These are phyloP conservation scores for Argya squamiceps DNA, from an alignment of 2,797 vertebrate genomes.

Conservation along the genomic window DNA sequence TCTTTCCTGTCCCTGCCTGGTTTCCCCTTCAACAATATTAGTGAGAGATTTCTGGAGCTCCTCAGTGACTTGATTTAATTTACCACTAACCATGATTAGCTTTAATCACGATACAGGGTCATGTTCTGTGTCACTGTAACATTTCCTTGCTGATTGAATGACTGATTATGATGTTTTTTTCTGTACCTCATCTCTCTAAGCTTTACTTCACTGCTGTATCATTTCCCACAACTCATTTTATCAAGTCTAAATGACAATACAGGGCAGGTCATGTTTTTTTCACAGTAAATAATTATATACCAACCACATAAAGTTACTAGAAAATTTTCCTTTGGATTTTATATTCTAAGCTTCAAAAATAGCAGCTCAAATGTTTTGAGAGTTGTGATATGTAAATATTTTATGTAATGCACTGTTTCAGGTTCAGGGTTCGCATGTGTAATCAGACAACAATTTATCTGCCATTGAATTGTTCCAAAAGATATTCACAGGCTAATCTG, in stretches of 20 bases:
- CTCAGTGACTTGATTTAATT: not conserved
- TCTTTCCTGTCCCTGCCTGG: not conserved
- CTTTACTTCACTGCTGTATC: not conserved
- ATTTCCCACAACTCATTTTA: not conserved
- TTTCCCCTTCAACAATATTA: not conserved
- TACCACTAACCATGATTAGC: not conserved
- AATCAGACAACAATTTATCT: not conserved
- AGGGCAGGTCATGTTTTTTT: not conserved
- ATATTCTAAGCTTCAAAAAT: not conserved
- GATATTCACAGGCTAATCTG: not conserved
- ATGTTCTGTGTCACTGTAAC: not conserved
- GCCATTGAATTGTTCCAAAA: not conserved
- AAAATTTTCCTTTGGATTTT: not conserved
- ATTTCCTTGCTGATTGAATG: not conserved
- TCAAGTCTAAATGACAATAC: not conserved
- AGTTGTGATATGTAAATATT: not conserved
- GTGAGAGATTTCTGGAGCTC: not conserved
- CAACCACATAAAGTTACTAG: accelerated
- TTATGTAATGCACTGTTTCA: not conserved
- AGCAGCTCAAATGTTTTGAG: not conserved
- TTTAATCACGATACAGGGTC: not conserved
- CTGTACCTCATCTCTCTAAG: not conserved
- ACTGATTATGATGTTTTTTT: not conserved
- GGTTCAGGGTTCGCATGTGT: not conserved
- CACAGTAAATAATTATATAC: not conserved